phyloP scores from a whole-genome alignment of 2,797 vertebrate genomes.

The Sebastes hubbsi region DNA sequence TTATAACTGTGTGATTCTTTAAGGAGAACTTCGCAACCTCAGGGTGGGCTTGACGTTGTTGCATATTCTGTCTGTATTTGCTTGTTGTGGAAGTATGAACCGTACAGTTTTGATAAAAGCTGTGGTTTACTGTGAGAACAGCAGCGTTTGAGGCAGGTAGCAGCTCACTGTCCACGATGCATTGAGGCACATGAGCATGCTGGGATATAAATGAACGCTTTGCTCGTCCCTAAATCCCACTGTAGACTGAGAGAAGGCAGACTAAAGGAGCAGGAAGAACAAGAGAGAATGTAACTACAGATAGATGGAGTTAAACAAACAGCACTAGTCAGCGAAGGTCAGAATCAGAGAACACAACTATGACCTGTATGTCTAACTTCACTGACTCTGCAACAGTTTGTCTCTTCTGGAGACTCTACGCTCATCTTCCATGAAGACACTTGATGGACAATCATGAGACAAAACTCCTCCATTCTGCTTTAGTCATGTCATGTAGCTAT shows the following conservation, averaged over 20 bases:
- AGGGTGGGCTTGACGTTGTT: background rate
- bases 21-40: background rate
- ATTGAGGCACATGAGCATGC: background rate
- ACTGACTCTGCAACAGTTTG: background rate
- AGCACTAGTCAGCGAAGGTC: background rate
- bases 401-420: fast-evolving
- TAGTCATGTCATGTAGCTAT: background rate
- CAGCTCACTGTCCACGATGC: background rate
- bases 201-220: background rate
- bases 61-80: background rate
- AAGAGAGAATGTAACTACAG: background rate
- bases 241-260: background rate
- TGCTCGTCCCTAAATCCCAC: background rate
- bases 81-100: background rate
- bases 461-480: background rate
- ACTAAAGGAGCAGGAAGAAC: background rate
- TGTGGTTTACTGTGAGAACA: background rate
- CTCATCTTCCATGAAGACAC: background rate
- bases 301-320: background rate
- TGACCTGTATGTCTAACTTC: background rate
- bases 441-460: background rate
- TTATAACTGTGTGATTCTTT: background rate
- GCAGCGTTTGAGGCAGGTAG: background rate
- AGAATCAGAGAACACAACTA: background rate
- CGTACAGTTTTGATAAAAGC: background rate